phyloP scores from a whole-genome alignment of 2,113 vertebrate species.

The Ctenomys sociabilis region DNA sequence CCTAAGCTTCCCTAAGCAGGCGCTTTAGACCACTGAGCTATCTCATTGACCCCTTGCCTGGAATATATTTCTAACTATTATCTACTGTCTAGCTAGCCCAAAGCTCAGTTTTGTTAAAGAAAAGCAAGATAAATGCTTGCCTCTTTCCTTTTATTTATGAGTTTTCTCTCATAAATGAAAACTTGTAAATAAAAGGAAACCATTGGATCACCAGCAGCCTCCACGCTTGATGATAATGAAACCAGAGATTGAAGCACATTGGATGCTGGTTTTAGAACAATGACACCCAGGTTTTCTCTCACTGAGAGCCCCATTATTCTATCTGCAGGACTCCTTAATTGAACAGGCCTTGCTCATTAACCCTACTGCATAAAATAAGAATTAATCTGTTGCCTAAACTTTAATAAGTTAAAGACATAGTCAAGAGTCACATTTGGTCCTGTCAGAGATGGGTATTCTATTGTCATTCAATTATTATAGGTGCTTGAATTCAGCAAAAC shows the following conservation, averaged over 20 bases:
- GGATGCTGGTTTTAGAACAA: background rate
- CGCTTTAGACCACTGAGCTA: too few relatives aligned
- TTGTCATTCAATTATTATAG: too few relatives aligned
- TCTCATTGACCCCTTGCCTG: background rate
- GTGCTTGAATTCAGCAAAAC: too few relatives aligned
- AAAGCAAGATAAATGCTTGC: background rate
- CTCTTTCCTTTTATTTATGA: background rate
- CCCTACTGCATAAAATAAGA: background rate
- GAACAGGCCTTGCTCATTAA: slow-evolving; percentile 8
- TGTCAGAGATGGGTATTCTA: too few relatives aligned
- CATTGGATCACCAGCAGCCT: background rate
- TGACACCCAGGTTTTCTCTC: background rate
- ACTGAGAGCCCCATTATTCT: background rate
- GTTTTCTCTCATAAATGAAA: background rate
- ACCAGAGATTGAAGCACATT: background rate
- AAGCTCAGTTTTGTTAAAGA: background rate
- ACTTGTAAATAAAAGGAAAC: background rate
- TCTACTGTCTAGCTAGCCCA: background rate
- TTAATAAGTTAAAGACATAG: background rate
- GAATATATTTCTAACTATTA: background rate
- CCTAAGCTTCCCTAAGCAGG: too few relatives aligned
- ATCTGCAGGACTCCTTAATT: background rate
- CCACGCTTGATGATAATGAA: background rate
- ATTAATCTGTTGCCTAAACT: background rate
- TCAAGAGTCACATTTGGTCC: background rate